Conservation (phyloP, 1,140 invertebrate genomes). For the Cataglyphis hispanica region DNA sequence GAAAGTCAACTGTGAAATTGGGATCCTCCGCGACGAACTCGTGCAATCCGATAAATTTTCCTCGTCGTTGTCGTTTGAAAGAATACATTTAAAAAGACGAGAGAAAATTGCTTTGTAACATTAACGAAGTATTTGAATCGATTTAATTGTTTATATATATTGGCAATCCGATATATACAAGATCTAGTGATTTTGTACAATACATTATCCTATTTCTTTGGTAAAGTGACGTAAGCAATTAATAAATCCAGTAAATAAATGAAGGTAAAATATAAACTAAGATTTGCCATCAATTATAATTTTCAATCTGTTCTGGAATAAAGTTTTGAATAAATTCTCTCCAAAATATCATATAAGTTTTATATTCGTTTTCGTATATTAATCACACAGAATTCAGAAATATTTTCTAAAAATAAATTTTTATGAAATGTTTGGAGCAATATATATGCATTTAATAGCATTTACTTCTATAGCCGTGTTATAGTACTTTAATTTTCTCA, state of each 20-base stretch:
- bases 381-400: not conserved
- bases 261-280: not conserved
- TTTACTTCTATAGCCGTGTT: not conserved
- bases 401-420: not conserved
- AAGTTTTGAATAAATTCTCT: not conserved
- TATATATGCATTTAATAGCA: not conserved
- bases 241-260: not conserved
- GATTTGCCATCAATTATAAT: not conserved
- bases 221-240: not conserved
- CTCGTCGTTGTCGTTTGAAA: not conserved
- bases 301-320: not conserved
- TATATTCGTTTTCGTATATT: constrained; percentile 9
- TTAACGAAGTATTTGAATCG: not conserved
- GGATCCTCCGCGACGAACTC: constrained; percentile 52
- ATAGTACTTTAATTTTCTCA: not conserved
- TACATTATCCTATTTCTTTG: not conserved
- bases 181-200: not conserved
- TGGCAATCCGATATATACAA: not conserved
- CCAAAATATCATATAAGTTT: not conserved
- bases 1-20: constrained; percentile 78
- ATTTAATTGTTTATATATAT: constrained; percentile 20
- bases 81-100: not conserved
- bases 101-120: not conserved
- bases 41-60: constrained; percentile 62
- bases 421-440: not conserved